Percentiles rank a stretch among this genome's conserved stretches.
Evolutionary conservation across 1,140 invertebrate species (phyloP).

Genomic region (Drosophila cardini): DNA sequence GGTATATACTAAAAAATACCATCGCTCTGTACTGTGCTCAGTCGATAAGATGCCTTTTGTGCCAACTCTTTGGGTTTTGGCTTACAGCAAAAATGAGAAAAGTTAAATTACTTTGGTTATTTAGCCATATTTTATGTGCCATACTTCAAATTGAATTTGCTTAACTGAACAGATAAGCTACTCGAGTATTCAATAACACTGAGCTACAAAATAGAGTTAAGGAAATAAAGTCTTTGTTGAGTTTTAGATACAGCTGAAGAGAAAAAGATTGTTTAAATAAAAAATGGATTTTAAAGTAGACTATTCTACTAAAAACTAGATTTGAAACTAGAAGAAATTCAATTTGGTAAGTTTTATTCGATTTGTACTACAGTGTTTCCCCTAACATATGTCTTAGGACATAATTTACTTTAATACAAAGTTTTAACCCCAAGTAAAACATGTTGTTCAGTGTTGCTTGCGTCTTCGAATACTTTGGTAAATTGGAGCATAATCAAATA

Average conservation of each 20-base stretch:
- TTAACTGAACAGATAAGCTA: slow-evolving; percentile 27
- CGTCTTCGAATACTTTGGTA: slow-evolving; percentile 24
- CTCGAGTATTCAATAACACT: slow-evolving; percentile 10
- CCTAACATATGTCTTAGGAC: no score
- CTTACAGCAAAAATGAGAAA: slow-evolving; percentile 62
- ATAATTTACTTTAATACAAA: not conserved
- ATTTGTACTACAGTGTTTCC: no score
- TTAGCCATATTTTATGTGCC: slow-evolving; percentile 41
- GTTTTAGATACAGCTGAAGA: not conserved
- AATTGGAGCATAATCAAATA: slow-evolving; percentile 80
- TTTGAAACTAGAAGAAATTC: no score
- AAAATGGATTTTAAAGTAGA: not conserved
- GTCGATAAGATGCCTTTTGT: slow-evolving; percentile 65
- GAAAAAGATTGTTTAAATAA: not conserved
- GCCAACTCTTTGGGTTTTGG: slow-evolving; percentile 42
- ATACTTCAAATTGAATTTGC: slow-evolving; percentile 51
- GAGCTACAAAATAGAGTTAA: not conserved
- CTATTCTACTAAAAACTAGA: not conserved
- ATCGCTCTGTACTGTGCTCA: slow-evolving; percentile 30
- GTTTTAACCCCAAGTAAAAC: not conserved
- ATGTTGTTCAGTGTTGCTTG: slow-evolving; percentile 2
- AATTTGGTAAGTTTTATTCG: no score
- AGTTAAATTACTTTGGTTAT: slow-evolving; percentile 79
- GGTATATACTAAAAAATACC: not conserved
- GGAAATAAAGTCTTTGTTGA: not conserved